Conservation (phyloP, 1,140 invertebrate species). For the Neelides sp. region DNA sequence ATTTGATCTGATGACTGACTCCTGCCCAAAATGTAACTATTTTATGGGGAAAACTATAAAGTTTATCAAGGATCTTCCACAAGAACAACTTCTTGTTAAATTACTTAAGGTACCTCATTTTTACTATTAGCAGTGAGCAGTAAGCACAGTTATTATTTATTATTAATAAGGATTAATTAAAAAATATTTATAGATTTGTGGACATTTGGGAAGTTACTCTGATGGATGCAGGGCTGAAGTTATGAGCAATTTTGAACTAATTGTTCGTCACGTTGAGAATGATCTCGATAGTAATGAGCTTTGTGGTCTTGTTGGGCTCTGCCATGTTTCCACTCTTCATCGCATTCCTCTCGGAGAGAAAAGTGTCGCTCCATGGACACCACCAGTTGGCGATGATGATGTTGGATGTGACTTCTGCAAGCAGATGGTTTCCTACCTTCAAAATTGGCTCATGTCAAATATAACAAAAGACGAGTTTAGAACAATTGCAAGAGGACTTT, state of each 20-base stretch:
- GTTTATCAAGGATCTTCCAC: slow-evolving; percentile 15
- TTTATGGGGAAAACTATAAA: slow-evolving; percentile 20
- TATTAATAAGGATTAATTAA: neutral
- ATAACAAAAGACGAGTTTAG: slow-evolving; percentile 71
- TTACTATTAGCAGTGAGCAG: neutral
- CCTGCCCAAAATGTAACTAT: slow-evolving; percentile 28
- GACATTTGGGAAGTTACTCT: slow-evolving; percentile 52
- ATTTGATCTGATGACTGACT: slow-evolving; percentile 15
- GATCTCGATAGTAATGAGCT: slow-evolving; percentile 51
- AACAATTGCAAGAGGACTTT: slow-evolving; percentile 59
- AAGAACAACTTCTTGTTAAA: slow-evolving; percentile 18
- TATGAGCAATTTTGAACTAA: slow-evolving; percentile 54
- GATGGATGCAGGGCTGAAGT: slow-evolving; percentile 62
- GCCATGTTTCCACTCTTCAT: slow-evolving; percentile 34
- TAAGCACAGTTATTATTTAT: neutral
- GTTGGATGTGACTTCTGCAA: slow-evolving; percentile 72
- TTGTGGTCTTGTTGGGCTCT: slow-evolving; percentile 62
- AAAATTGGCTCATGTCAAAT: slow-evolving; percentile 66
- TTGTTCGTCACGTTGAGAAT: slow-evolving; percentile 47
- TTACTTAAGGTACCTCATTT: slow-evolving; percentile 27
- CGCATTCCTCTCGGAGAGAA: slow-evolving; percentile 1
- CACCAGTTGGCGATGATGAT: slow-evolving; percentile 37
- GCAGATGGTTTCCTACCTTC: slow-evolving; percentile 61
- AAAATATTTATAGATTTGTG: slow-evolving; percentile 42
- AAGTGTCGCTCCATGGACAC: slow-evolving; percentile 19